Evolutionary conservation across 2,113 vertebrate genomes (phyloP).

Genomic region (Podarcis raffonei): DNA sequence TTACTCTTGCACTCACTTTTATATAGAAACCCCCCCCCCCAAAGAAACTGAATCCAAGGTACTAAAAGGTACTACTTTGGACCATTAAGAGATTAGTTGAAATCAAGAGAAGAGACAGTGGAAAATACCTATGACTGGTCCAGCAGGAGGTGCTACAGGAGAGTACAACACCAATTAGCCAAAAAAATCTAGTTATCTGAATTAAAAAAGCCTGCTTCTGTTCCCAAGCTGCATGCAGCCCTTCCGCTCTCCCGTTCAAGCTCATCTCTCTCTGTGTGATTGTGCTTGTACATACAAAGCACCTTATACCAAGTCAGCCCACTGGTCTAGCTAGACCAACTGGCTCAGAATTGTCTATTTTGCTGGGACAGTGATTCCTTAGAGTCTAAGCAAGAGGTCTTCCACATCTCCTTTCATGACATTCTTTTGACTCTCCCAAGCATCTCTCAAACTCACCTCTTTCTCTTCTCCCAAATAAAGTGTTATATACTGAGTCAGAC

Average conservation of each 20-base stretch:
- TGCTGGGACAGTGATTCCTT: too few species aligned
- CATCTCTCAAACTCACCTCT: too few species aligned
- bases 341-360: too few species aligned
- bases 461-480: too few species aligned
- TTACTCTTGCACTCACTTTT: background rate
- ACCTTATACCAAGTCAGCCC: too few species aligned
- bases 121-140: constrained; percentile 11
- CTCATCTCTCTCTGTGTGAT: too few species aligned
- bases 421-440: too few species aligned
- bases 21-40: constrained; percentile 18
- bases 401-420: background rate
- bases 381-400: too few species aligned
- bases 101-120: constrained; percentile 50
- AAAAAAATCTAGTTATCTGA: background rate
- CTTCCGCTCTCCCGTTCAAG: too few species aligned
- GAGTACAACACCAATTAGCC: background rate
- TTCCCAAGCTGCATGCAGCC: background rate
- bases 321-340: too few species aligned
- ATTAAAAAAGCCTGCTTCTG: background rate
- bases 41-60: constrained; percentile 41
- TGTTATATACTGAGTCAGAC: too few species aligned
- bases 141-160: constrained; percentile 54
- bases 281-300: too few species aligned
- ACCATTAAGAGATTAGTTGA: constrained; percentile 46
- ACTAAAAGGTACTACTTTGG: constrained; percentile 3